Conservation (phyloP, 1,140 invertebrate species). For the Mizuhopecten yessoensis region DNA sequence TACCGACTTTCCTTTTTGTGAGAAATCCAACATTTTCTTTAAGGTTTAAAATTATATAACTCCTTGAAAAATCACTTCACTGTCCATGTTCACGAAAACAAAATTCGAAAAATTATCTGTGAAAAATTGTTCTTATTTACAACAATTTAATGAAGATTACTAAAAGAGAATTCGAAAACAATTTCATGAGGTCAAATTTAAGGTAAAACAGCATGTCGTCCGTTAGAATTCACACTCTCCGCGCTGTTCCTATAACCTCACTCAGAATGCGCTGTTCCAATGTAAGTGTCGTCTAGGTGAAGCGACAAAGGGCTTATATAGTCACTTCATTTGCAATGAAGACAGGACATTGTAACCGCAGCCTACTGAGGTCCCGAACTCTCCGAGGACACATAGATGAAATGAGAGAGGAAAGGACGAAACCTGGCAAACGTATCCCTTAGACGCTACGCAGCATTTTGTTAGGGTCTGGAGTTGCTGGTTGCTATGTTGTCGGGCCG, state of each 20-base stretch:
- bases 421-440: not conserved
- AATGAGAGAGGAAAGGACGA: not conserved
- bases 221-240: not conserved
- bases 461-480: not conserved
- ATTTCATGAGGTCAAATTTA: not conserved
- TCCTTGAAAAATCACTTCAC: not conserved
- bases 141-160: not conserved
- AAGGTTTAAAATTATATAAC: not conserved
- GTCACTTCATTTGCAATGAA: constrained; percentile 27
- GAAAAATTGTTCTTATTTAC: not conserved
- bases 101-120: not conserved
- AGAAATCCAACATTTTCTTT: constrained; percentile 13
- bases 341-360: constrained; percentile 20
- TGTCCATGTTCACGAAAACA: not conserved
- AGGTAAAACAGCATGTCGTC: not conserved
- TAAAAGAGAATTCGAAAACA: not conserved
- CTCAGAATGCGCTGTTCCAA: not conserved
- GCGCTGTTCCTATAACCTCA: constrained; percentile 13
- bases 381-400: not conserved
- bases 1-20: not conserved
- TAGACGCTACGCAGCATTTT: not conserved
- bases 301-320: constrained; percentile 30
- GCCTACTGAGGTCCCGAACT: not conserved
- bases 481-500: not conserved
- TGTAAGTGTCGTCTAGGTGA: not conserved